phyloP scores from a whole-genome alignment of 2,113 vertebrate genomes.

The Lophochroa leadbeateri region DNA sequence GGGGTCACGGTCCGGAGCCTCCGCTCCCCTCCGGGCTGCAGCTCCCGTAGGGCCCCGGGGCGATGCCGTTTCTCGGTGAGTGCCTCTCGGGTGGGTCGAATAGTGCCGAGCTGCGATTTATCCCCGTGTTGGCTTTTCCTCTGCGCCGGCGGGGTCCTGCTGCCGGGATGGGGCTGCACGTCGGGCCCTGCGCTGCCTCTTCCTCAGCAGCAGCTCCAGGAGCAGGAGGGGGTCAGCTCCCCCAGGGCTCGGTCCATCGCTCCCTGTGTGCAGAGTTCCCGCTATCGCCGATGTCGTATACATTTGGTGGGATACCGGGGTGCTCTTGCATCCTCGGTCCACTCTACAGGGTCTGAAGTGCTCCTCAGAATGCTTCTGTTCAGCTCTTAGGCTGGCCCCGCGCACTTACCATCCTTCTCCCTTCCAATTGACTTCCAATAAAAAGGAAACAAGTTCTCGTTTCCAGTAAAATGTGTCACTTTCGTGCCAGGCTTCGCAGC shows the following conservation, averaged over 20 bases:
- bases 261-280: rapidly evolving
- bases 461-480: conserved; percentile 7
- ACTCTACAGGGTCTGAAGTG: background rate
- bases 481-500: conserved; percentile 2
- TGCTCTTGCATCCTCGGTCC: rapidly evolving
- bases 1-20: background rate
- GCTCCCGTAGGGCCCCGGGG: background rate
- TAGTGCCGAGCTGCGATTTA: background rate
- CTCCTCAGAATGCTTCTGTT: background rate
- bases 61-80: background rate
- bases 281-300: rapidly evolving
- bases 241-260: rapidly evolving
- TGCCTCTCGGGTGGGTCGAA: background rate
- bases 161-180: no score
- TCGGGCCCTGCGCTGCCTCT: background rate
- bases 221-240: background rate
- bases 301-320: background rate
- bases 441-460: conserved; percentile 1
- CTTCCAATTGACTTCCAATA: background rate
- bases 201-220: background rate
- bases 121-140: background rate
- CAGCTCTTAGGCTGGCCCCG: background rate
- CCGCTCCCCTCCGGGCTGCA: background rate
- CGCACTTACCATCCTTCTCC: background rate
- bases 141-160: background rate